A percentile compares a stretch with the other conserved stretches of the same genome.
phyloP scores from a whole-genome alignment of 2,797 vertebrate genomes.

The Pseudopleuronectes americanus region DNA sequence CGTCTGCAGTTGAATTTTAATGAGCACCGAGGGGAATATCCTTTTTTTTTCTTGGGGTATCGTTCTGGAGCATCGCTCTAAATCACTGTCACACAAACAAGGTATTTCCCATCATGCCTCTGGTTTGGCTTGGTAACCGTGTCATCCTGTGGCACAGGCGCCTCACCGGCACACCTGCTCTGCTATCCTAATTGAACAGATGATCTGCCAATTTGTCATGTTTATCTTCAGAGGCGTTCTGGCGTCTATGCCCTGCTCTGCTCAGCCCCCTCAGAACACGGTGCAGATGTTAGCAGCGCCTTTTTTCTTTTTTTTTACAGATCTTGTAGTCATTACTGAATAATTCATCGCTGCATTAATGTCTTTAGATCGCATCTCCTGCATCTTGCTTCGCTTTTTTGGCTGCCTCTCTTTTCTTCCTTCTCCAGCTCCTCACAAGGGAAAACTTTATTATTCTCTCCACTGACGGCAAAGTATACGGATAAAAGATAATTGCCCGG shows the following conservation, averaged over 20 bases:
- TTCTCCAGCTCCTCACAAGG: constrained; percentile 85
- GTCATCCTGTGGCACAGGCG: constrained; percentile 77
- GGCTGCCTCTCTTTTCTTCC: constrained; percentile 59
- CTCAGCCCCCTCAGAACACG: constrained; percentile 80
- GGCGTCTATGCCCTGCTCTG: constrained; percentile 75
- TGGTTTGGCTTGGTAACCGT: constrained; percentile 82
- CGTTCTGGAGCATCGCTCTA: constrained; percentile 79
- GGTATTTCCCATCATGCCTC: constrained; percentile 86
- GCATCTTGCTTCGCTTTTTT: constrained; percentile 67
- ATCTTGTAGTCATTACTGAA: constrained; percentile 95
- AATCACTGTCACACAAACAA: constrained; percentile 87
- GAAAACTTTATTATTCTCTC: constrained; percentile 94
- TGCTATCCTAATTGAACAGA: constrained; percentile 86
- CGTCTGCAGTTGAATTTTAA: constrained; percentile 85
- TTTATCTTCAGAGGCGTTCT: constrained; percentile 87
- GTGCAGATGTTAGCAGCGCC: constrained; percentile 86
- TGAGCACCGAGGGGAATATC: constrained; percentile 89
- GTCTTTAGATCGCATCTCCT: constrained; percentile 90
- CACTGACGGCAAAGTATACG: constrained; percentile 92
- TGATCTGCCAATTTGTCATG: constrained; percentile 91
- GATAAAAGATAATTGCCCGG: constrained; percentile 98
- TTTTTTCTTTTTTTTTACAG: constrained; percentile 81
- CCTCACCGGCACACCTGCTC: constrained; percentile 83
- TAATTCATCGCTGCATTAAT: constrained; percentile 94
- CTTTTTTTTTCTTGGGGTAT: constrained; percentile 70